phyloP scores from a whole-genome alignment of 1,140 invertebrate species.

The Sweltsa coloradensis region DNA sequence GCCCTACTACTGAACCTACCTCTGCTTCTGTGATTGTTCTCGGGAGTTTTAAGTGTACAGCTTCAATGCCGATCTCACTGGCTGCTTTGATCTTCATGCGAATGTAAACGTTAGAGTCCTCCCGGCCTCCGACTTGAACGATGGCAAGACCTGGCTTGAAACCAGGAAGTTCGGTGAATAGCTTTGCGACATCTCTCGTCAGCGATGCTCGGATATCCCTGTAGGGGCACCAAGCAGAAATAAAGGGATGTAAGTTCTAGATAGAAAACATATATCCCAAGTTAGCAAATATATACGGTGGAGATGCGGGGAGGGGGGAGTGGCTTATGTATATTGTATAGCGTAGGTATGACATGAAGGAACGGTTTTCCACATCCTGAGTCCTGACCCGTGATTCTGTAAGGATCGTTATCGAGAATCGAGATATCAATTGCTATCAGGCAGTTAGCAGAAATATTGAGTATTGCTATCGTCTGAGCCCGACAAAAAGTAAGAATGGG shows the following conservation, averaged over 20 bases:
- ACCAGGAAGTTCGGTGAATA: conserved; percentile 42
- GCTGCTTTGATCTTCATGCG: conserved; percentile 92
- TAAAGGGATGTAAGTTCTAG: neutral
- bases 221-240: conserved; percentile 19
- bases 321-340: no score
- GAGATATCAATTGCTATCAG: no score
- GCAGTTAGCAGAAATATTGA: no score
- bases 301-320: neutral
- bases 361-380: neutral
- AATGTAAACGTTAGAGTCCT: conserved; percentile 99
- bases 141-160: conserved; percentile 70
- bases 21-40: conserved; percentile 72
- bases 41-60: conserved; percentile 70
- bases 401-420: no score
- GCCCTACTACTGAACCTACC: no score
- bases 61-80: conserved; percentile 76
- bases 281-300: neutral
- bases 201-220: conserved; percentile 66
- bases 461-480: no score
- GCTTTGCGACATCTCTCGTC: conserved; percentile 44
- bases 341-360: neutral
- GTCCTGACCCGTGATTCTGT: no score
- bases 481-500: no score
- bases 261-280: neutral
- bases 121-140: conserved; percentile 81